Evolutionary conservation across 2,888 invertebrate genomes (phyloP), one percentile per base, ranked within the genome.

Genomic region (Syrista parreyssii): DNA sequence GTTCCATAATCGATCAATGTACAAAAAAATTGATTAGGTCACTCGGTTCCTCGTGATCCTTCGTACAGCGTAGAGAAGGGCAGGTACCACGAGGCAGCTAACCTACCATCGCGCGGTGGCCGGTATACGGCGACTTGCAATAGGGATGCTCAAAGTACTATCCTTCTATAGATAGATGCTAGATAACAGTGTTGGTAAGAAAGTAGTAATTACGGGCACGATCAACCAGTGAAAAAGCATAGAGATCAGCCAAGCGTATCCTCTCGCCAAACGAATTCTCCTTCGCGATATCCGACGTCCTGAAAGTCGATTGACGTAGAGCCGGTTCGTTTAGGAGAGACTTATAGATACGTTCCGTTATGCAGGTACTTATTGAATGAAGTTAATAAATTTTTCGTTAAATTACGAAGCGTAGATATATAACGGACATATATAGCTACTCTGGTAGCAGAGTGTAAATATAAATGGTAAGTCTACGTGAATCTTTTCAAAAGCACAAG

Each of bases 161-260:
- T 69, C 71, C 71, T 11, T 71, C 71, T 33, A 83, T 82, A 83
- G 86, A 85, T 85, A 76, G 79, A 79, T 79, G 82, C 78, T 71
- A 79, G 86, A 86, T 86, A 85, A 84, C 75, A 79, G 78, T 78
- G 76, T 77, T 79, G 75, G 81, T 83, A 86, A 85, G 85, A 85
- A 85, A 85, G 84, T 85, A 86, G 86, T 86, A 85, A 85, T 85
- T 85, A 85, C 82, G 84, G 79, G 75, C 82, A 79, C 80, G 81
- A 86, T 81, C 81, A 68, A 9, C 12, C 75, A 33, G 68, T 30
- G 33, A 68, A 74, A 78, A 78, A 73, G 75, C 32, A 75, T 75
- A 73, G 76, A 77, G 73, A 77, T 76, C 79, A 82, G 72, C 80
- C 76, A 78, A 77, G 79, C 80, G 82, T 79, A 79, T 82, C 79